Evolutionary conservation across 2,113 vertebrate genomes (phyloP).

Genomic region (Indicator maculatus): DNA sequence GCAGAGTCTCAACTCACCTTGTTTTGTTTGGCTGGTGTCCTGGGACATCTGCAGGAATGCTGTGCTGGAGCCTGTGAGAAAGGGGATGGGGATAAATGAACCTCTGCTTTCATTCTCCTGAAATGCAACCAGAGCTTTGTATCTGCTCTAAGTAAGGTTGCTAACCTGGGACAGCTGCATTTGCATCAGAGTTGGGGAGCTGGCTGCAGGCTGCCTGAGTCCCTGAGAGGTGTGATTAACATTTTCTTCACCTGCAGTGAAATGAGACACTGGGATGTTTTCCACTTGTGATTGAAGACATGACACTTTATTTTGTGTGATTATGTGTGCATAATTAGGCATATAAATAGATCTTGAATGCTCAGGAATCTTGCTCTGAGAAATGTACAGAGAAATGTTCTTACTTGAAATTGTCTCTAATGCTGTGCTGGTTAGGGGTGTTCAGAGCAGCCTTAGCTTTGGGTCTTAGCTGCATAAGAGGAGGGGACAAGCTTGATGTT

Average conservation of each 20-base stretch:
- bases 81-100: background rate
- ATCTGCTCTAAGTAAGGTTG: background rate
- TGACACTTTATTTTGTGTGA: constrained; percentile 16
- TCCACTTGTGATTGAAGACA: background rate
- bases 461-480: background rate
- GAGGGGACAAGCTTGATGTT: background rate
- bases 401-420: background rate
- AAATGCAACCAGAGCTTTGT: background rate
- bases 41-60: background rate
- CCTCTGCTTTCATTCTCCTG: background rate
- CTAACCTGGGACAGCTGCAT: background rate
- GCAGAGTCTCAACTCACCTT: background rate
- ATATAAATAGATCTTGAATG: background rate
- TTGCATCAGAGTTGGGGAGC: background rate
- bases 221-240: background rate
- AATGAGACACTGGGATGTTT: background rate
- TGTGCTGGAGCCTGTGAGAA: background rate
- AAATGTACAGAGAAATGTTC: background rate
- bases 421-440: background rate
- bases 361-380: background rate
- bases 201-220: background rate
- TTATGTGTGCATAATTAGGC: background rate
- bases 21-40: background rate
- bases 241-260: constrained; percentile 10
- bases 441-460: background rate